Evolutionary conservation across 2,797 vertebrate species (phyloP), one percentile per base, ranked within the genome.

Genomic region (Cyprinella venusta): DNA sequence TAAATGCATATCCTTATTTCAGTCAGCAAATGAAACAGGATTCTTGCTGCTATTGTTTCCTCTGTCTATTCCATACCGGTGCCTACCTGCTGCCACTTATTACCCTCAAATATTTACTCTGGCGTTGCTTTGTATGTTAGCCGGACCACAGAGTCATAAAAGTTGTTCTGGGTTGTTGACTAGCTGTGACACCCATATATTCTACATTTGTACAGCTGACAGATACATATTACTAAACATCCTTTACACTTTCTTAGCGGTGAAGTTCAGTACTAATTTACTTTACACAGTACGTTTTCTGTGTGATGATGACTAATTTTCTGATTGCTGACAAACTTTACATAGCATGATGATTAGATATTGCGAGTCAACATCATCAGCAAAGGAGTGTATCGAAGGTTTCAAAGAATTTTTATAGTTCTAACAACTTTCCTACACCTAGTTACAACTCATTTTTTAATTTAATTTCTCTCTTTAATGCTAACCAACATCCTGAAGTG

Each of bases 101-200:
- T 89, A 90, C 64, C 81, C 68, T 89, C 88, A 94, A 94, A 94
- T 95, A 94, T 95, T 95, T 88, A 91, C 92, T 85, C 80, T 92
- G 91, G 92, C 86, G 90, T 89, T 86, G 75, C 86, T 79, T 78
- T 52, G 36, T 80, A 84, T 76, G 64, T 84, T 40, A 16, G 21
- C 30, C 21, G 1, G 12, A 18, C 77, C 5, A 5, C 78, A 68
- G 61, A 71, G 77, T 59, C 26, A 75, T 72, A 40, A 79, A 70
- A 12, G 10, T 30, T 30, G 45, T 33, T 61, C 64, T 74, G 30
- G 26, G 24, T 21, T 48, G 54, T 13, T 48, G 56, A 30, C 79
- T 71, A 36, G 9, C 38, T 4, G n/a, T 8, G 26, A 50, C 36
- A 13, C n/a, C 16, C 61, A 18, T 42, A 4, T 24, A 56, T 10